A percentile compares a stretch with the other conserved stretches of the same genome.
These are phyloP conservation scores for Mesorhabditis spiculigera DNA, from an alignment of 2,888 invertebrate species.

Conservation along the genomic window DNA sequence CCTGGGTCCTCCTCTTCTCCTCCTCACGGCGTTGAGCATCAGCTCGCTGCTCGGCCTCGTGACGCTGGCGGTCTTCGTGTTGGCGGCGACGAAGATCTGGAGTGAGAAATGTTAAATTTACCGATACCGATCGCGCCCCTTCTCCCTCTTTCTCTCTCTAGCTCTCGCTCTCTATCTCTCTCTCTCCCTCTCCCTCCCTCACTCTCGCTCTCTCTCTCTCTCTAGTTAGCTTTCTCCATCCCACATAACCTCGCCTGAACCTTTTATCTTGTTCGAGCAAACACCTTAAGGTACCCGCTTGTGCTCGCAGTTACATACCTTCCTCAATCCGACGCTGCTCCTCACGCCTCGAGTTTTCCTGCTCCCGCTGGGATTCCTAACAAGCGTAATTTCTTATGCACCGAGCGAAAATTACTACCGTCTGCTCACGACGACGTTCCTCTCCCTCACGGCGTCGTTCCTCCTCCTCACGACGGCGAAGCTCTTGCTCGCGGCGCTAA, in stretches of 20 bases:
- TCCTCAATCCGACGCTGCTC: neutral
- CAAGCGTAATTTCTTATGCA: constrained; percentile 13
- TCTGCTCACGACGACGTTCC: constrained; percentile 12
- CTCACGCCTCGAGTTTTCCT: neutral
- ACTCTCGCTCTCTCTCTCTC: constrained; percentile 13
- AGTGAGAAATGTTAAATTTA: neutral
- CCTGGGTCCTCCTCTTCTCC: constrained; percentile 15
- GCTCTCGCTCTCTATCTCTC: too few relatives aligned
- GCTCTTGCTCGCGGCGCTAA: constrained; percentile 17
- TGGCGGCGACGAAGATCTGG: neutral
- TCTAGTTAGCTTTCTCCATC: too few relatives aligned
- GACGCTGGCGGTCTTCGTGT: constrained; percentile 12
- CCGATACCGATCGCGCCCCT: too few relatives aligned
- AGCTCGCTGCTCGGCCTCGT: constrained; percentile 7
- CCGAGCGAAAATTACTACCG: constrained; percentile 7
- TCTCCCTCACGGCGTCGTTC: constrained; percentile 19
- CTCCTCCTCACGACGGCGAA: constrained; percentile 17
- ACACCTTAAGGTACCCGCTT: neutral
- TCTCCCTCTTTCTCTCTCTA: too few relatives aligned
- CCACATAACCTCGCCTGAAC: too few relatives aligned
- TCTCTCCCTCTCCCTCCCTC: constrained; percentile 6
- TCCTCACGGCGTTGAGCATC: constrained; percentile 15
- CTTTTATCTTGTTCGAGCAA: too few relatives aligned
- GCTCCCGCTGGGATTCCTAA: neutral
- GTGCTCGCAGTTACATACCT: neutral